Evolutionary conservation across 2,113 vertebrate genomes (phyloP).

Genomic region (Semicossyphus pulcher): DNA sequence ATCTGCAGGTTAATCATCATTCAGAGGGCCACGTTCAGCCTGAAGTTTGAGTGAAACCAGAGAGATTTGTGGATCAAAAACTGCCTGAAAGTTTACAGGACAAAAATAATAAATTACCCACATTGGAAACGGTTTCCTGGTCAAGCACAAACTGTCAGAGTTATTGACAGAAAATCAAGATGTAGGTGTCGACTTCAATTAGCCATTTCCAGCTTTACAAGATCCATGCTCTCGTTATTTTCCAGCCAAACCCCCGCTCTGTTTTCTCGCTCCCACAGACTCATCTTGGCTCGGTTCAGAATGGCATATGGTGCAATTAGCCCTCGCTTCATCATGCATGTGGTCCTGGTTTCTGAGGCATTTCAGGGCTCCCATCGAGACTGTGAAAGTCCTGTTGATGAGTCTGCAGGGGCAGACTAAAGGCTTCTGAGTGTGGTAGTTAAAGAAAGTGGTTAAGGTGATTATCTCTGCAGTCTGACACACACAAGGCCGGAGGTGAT

Average conservation of each 20-base stretch:
- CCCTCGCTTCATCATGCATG: conserved; percentile 8
- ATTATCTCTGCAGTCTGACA: not conserved
- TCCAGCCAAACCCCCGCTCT: not conserved
- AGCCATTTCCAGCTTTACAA: not conserved
- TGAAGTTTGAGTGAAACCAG: conserved; percentile 18
- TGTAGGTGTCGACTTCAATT: not conserved
- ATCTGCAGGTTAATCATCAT: no score
- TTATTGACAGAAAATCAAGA: conserved; percentile 22
- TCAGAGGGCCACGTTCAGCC: not conserved
- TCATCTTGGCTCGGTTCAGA: not conserved
- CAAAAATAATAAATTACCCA: not conserved
- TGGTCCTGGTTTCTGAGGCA: conserved; percentile 44
- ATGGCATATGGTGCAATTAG: conserved; percentile 51
- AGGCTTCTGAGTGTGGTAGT: not conserved
- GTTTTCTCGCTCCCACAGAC: not conserved
- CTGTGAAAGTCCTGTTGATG: not conserved
- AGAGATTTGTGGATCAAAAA: not conserved
- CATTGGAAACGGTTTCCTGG: conserved; percentile 2
- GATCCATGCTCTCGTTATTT: not conserved
- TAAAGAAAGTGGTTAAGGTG: conserved; percentile 13
- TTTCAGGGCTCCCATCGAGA: conserved; percentile 23
- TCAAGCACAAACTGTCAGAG: conserved; percentile 17
- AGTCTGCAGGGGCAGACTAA: not conserved
- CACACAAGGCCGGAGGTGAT: not conserved
- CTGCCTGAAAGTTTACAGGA: conserved; percentile 2